Base-by-base conservation (phyloP, 1,140 invertebrate species). In the Andricus grossulariae region DNA sequence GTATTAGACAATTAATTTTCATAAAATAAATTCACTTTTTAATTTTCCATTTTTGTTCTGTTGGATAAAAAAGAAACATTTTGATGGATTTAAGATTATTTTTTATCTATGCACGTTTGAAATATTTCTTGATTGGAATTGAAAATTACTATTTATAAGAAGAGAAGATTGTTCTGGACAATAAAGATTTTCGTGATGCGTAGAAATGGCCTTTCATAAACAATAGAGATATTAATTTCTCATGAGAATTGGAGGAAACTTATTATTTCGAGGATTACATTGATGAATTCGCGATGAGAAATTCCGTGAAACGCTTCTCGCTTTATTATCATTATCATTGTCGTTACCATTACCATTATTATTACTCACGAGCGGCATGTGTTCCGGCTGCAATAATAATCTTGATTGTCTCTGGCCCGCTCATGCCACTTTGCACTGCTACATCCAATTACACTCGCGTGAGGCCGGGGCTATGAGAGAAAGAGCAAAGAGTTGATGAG, bases 261-360 rank as follows among this genome's bases (percentile, higher is more conserved):
- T 45, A 16, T 12, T 39, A 45, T 50, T 71, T 50, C 45, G 45
- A 25, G 39, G 18, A 49, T 50, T 25, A 71, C 50, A 15, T 55
- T 54, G 73, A 74, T 57, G 73, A 74, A 74, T 74, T 74, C 39
- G 8, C 50, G 12, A 55, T 21, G 57, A 21, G 25, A 52, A 74
- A 76, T 72, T 74, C 76, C 60, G 52, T 76, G 76, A 80, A 80
- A 71, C 73, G 75, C 79, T 79, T 81, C 71, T 76, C 71, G 73
- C 81, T 83, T 83, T 83, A 82, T 87, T 84, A 83, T 78, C 83
- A 85, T 87, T 80, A 84, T 82, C 77, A 85, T 85, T 83, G 82
- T 82, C 78, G 71, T 82, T 84, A 84, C 66, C 72, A 81, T 84
- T 81, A 80, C 52, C 78, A 75, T 76, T 76, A 76, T 83, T 86